These are phyloP conservation scores for Centropyge bicolor DNA, from an alignment of 2,797 vertebrate genomes.

Conservation along the genomic window DNA sequence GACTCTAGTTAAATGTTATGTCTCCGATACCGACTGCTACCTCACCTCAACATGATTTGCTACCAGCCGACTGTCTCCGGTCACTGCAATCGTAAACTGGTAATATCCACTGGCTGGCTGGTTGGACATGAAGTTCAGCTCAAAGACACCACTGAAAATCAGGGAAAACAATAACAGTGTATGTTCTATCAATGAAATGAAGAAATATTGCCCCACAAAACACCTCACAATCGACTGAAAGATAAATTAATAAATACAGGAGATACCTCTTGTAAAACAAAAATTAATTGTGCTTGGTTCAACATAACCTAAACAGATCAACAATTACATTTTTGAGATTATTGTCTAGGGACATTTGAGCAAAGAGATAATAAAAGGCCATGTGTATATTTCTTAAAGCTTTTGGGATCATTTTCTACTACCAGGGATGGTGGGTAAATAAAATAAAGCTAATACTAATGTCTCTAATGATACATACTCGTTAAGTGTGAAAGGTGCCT, in stretches of 20 bases:
- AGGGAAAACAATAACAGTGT: background rate
- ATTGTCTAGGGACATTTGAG: background rate
- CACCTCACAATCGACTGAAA: too few species aligned
- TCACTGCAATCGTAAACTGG: conserved; percentile 91
- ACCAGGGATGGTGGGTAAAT: background rate
- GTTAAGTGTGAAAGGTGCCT: conserved; percentile 87
- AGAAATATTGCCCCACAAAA: too few species aligned
- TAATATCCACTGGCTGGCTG: conserved; percentile 97
- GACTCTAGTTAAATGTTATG: background rate
- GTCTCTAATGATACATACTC: conserved; percentile 84
- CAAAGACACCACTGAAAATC: conserved; percentile 89
- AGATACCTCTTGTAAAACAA: too few species aligned
- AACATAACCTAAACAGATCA: background rate
- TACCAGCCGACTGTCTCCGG: conserved; percentile 91
- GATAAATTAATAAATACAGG: too few species aligned
- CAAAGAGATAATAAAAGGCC: background rate
- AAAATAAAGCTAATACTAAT: background rate
- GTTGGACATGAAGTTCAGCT: conserved; percentile 93
- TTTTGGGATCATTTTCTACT: background rate
- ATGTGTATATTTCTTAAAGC: background rate
- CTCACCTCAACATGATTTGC: conserved; percentile 94
- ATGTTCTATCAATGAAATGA: background rate
- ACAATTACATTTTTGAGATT: background rate
- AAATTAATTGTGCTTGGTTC: background rate
- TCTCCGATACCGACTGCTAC: accelerated